Evolutionary conservation across 2,888 invertebrate genomes (phyloP).

Genomic region (Liodrosophila aerea): DNA sequence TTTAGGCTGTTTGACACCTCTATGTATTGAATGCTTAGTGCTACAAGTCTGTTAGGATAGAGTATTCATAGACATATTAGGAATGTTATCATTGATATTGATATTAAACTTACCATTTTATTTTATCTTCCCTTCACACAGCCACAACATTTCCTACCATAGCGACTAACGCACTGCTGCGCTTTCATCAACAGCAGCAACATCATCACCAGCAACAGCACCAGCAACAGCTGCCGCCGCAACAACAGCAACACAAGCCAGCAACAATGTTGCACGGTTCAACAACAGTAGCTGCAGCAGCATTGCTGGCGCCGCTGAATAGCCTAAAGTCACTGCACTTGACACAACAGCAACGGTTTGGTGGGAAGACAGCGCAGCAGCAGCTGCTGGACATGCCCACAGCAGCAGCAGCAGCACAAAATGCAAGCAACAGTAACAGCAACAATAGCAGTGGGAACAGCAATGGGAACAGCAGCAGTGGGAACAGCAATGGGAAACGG

Average conservation of each 20-base stretch:
- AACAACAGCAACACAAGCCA: conserved; percentile 43
- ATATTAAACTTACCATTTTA: not conserved
- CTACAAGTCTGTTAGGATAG: no score
- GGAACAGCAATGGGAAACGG: conserved; percentile 84
- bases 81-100: no score
- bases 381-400: conserved; percentile 65
- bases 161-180: conserved; percentile 68
- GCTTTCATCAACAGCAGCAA: conserved; percentile 72
- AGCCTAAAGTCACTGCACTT: conserved; percentile 76
- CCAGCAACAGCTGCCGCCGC: conserved; percentile 46
- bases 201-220: conserved; percentile 48
- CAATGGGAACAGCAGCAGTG: conserved; percentile 33
- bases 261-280: conserved; percentile 52
- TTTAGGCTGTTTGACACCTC: no score
- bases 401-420: conserved; percentile 18
- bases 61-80: no score
- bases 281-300: conserved; percentile 48
- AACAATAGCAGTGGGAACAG: not conserved
- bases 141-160: conserved; percentile 62
- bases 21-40: no score
- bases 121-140: not conserved
- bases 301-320: conserved; percentile 74
- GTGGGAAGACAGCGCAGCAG: conserved; percentile 61
- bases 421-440: conserved; percentile 21
- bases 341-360: conserved; percentile 65